Evolutionary conservation across 1,140 invertebrate genomes (phyloP).

Genomic region (Metopolophium dirhodum): DNA sequence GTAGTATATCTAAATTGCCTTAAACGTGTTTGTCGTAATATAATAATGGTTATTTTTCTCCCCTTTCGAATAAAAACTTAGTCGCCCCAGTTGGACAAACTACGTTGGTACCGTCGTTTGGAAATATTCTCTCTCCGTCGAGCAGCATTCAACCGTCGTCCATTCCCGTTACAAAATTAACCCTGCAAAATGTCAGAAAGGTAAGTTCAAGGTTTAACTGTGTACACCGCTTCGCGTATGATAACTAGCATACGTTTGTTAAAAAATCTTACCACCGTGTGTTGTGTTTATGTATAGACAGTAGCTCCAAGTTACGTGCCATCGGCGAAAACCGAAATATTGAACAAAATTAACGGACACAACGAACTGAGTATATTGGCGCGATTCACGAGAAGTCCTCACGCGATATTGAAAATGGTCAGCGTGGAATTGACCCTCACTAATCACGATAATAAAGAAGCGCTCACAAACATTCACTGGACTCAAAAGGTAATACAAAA

Average conservation of each 20-base stretch:
- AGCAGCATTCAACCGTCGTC: background rate
- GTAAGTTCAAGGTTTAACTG: background rate
- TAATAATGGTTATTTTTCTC: background rate
- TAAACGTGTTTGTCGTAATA: background rate
- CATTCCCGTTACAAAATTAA: background rate
- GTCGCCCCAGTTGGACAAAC: constrained; percentile 34
- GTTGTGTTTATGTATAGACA: background rate
- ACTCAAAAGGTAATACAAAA: constrained; percentile 72
- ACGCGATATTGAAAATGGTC: constrained; percentile 83
- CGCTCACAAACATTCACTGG: constrained; percentile 76
- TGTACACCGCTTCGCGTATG: background rate
- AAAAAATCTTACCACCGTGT: background rate
- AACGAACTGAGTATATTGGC: constrained; percentile 73
- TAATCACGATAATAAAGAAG: constrained; percentile 72
- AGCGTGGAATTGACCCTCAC: constrained; percentile 83
- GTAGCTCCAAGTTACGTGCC: constrained; percentile 43
- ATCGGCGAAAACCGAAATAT: constrained; percentile 67
- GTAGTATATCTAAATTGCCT: background rate
- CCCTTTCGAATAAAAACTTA: background rate
- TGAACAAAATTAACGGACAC: constrained; percentile 79
- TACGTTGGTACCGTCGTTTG: constrained; percentile 26
- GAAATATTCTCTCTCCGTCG: constrained; percentile 6
- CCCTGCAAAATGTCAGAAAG: background rate
- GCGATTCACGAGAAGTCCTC: constrained; percentile 78
- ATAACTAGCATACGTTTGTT: background rate